These are phyloP conservation scores for Calidris pygmaea DNA, from an alignment of 2,113 vertebrate species.

Conservation along the genomic window DNA sequence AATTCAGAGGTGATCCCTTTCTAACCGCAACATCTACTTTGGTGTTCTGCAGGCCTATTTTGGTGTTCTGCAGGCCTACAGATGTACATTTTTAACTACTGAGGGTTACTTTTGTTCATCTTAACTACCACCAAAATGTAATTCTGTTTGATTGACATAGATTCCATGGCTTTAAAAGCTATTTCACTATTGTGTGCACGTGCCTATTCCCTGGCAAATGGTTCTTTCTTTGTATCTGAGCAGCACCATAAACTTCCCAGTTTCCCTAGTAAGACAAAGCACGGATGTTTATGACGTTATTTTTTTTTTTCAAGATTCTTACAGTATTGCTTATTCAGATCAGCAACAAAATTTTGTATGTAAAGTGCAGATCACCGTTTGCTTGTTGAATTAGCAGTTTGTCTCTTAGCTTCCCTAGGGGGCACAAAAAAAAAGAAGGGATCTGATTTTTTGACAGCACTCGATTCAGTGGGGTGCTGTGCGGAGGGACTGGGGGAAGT, in stretches of 20 bases:
- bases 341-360: background rate
- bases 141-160: background rate
- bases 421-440: background rate
- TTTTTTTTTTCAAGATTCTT: background rate
- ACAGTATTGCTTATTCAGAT: background rate
- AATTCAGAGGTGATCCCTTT: rapidly evolving
- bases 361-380: background rate
- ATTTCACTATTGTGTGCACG: background rate
- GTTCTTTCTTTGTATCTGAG: background rate
- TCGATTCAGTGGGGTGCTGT: background rate
- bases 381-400: background rate
- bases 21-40: background rate
- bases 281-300: background rate
- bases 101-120: background rate
- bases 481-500: background rate
- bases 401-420: no score
- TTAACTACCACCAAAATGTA: background rate
- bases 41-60: background rate
- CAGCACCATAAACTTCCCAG: background rate
- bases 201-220: background rate
- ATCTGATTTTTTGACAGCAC: background rate
- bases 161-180: background rate
- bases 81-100: background rate
- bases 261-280: background rate
- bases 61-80: background rate